phyloP scores from a whole-genome alignment of 2,888 invertebrate species.

The Lacanobia oleracea region DNA sequence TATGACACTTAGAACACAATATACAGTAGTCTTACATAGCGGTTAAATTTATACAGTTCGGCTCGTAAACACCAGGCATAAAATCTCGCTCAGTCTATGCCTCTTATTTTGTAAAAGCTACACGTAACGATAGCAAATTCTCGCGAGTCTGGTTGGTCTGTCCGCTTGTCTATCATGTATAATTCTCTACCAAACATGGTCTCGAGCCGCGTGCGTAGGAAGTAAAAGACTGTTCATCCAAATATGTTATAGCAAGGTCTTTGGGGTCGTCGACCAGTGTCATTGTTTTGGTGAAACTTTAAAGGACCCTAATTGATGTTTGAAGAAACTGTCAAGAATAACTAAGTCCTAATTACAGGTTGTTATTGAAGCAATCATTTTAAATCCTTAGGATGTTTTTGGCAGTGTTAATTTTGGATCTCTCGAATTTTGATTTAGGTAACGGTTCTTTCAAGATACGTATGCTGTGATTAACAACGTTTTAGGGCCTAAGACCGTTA shows the following conservation, averaged over 20 bases:
- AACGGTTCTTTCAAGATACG: conserved; percentile 41
- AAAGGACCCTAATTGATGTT: conserved; percentile 6
- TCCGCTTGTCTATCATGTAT: conserved; percentile 51
- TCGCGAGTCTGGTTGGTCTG: conserved; percentile 30
- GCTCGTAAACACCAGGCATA: not conserved
- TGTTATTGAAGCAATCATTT: not conserved
- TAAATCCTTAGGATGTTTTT: conserved; percentile 1
- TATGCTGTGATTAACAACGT: conserved; percentile 7
- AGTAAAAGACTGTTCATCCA: conserved; percentile 58
- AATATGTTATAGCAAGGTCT: conserved; percentile 64
- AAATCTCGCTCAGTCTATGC: not conserved
- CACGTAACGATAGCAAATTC: conserved; percentile 39
- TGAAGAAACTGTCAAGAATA: conserved; percentile 19
- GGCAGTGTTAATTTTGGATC: conserved; percentile 1
- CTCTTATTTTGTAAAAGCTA: conserved; percentile 25
- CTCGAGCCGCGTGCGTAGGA: conserved; percentile 63
- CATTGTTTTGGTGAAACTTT: conserved; percentile 43
- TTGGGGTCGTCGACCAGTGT: conserved; percentile 60
- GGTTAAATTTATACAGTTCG: not conserved
- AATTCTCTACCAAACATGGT: conserved; percentile 56
- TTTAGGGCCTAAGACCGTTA: conserved; percentile 53
- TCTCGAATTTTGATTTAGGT: conserved; percentile 9
- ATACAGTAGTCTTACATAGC: not conserved
- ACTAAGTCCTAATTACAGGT: conserved; percentile 23
- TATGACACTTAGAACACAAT: not conserved